phyloP scores from a whole-genome alignment of 2,113 vertebrate species.

The Steatornis caripensis region DNA sequence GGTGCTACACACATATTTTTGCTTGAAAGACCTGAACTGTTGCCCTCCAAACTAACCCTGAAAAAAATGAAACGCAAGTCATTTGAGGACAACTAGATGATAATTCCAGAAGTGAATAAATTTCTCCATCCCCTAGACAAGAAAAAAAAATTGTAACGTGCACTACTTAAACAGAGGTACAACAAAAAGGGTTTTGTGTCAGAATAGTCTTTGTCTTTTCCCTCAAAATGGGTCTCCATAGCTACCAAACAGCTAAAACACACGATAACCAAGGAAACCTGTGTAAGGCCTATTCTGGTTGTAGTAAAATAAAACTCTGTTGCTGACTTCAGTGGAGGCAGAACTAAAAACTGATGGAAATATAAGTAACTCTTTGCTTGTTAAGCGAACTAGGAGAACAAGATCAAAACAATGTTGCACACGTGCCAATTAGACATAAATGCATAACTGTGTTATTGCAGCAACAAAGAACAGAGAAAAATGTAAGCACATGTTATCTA shows the following conservation, averaged over 20 bases:
- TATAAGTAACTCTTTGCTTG: background rate
- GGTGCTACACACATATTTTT: background rate
- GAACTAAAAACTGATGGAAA: background rate
- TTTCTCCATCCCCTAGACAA: background rate
- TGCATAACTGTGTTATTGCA: background rate
- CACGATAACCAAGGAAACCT: background rate
- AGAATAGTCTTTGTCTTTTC: background rate
- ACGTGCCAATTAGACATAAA: background rate
- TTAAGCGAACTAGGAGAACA: background rate
- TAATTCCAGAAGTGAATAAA: background rate
- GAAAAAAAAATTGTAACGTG: background rate
- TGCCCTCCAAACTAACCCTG: background rate
- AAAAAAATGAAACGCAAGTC: background rate
- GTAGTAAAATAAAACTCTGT: background rate
- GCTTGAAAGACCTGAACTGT: background rate
- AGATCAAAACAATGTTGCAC: background rate
- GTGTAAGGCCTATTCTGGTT: background rate
- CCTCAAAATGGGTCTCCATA: conserved; percentile 16
- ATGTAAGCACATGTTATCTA: background rate
- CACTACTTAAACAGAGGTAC: background rate
- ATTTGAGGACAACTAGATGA: background rate
- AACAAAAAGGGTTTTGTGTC: background rate
- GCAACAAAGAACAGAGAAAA: background rate
- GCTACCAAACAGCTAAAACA: background rate
- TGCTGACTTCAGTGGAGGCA: background rate